Percentiles rank a stretch among this genome's conserved stretches.
These are phyloP conservation scores for Coelopa pilipes DNA, from an alignment of 2,888 invertebrate species.

Conservation along the genomic window DNA sequence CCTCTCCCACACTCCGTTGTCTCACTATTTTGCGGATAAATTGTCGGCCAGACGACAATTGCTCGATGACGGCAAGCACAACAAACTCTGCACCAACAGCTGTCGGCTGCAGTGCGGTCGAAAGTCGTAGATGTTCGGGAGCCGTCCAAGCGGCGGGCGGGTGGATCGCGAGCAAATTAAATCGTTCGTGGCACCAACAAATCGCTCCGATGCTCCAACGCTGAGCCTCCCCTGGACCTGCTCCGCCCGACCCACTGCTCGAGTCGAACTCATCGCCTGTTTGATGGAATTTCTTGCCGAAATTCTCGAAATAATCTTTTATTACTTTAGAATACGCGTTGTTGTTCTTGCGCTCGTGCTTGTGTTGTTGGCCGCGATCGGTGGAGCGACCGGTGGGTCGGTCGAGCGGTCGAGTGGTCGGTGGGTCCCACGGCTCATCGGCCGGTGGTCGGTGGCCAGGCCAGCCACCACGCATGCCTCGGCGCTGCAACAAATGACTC, in stretches of 20 bases:
- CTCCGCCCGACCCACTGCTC: too few relatives aligned
- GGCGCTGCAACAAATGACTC: constrained; percentile 18
- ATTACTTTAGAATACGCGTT: neutral
- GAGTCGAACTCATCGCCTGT: too few relatives aligned
- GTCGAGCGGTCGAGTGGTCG: too few relatives aligned
- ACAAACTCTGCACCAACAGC: constrained; percentile 24
- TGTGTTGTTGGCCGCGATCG: too few relatives aligned
- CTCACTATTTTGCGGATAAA: too few relatives aligned
- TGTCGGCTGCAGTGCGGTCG: constrained; percentile 16
- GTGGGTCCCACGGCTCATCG: neutral
- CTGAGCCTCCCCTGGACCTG: too few relatives aligned
- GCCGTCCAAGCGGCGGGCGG: neutral
- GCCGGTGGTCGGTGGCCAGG: neutral
- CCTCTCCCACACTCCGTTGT: too few relatives aligned
- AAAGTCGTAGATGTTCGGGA: neutral
- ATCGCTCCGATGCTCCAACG: constrained; percentile 43
- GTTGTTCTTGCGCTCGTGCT: neutral
- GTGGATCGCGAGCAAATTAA: constrained; percentile 42
- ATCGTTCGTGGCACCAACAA: constrained; percentile 59
- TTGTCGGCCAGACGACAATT: too few relatives aligned
- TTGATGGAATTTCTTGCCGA: too few relatives aligned
- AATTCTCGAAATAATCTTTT: constrained; percentile 6
- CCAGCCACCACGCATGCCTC: constrained; percentile 22
- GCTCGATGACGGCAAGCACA: neutral
- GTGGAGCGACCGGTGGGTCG: too few relatives aligned